phyloP scores from a whole-genome alignment of 2,797 vertebrate genomes.

The Cuniculus paca region DNA sequence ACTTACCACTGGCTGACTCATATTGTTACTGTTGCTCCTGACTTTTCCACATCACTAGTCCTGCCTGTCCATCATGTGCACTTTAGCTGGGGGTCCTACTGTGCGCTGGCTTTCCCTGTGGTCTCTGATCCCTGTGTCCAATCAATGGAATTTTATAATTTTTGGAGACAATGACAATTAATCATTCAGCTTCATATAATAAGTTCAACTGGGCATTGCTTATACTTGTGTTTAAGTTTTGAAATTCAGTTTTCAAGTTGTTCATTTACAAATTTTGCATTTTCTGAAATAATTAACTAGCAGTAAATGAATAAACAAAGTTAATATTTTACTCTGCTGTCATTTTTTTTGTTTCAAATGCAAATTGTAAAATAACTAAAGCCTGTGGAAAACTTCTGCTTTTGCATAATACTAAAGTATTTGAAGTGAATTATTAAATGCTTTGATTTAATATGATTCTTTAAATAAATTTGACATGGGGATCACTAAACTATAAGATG shows the following conservation, averaged over 20 bases:
- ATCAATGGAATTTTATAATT: not conserved
- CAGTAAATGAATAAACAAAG: not conserved
- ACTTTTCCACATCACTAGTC: no score
- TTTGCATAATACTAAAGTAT: not conserved
- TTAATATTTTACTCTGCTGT: not conserved
- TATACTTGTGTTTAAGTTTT: not conserved
- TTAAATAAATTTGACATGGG: not conserved
- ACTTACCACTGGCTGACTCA: no score
- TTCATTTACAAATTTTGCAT: not conserved
- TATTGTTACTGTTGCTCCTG: no score
- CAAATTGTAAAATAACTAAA: not conserved
- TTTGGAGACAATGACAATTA: not conserved
- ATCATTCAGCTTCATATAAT: not conserved
- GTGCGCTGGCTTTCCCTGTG: no score
- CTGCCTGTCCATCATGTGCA: no score
- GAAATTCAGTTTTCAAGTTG: not conserved
- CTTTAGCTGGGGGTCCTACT: no score
- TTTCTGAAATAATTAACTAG: not conserved
- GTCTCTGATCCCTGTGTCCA: no score
- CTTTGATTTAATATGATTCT: not conserved
- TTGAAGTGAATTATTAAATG: slow-evolving; percentile 12
- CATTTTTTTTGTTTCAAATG: not conserved
- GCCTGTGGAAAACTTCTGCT: not conserved
- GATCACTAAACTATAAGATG: not conserved
- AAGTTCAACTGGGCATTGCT: not conserved